Evolutionary conservation across 2,888 invertebrate genomes (phyloP).

Genomic region (Volucella bombylans): DNA sequence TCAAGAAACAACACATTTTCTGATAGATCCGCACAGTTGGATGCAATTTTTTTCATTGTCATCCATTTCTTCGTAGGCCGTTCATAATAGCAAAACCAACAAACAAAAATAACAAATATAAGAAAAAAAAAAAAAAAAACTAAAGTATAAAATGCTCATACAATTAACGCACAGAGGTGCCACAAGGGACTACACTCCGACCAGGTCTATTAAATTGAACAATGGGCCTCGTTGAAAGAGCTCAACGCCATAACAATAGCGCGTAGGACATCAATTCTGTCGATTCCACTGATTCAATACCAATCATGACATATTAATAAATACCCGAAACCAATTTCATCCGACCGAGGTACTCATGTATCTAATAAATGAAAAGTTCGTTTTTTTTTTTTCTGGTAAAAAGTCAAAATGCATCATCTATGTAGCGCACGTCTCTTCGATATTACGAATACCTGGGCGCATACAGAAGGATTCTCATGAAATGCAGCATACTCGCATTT

Average conservation of each 20-base stretch:
- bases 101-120: constrained; percentile 55
- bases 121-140: too few relatives aligned
- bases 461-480: constrained; percentile 48
- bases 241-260: constrained; percentile 71
- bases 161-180: constrained; percentile 70
- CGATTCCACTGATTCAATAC: constrained; percentile 62
- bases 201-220: constrained; percentile 49
- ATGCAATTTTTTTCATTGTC: constrained; percentile 34
- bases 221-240: constrained; percentile 63
- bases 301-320: constrained; percentile 73
- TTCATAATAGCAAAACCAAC: constrained; percentile 72
- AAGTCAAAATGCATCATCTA: constrained; percentile 4
- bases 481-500: constrained; percentile 22
- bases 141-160: constrained; percentile 43
- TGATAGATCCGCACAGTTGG: constrained; percentile 67
- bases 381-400: not conserved
- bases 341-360: constrained; percentile 4
- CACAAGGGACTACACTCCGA: constrained; percentile 65
- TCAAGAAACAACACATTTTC: constrained; percentile 69
- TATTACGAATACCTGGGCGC: constrained; percentile 16
- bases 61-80: constrained; percentile 36
- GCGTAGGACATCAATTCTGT: constrained; percentile 59
- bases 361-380: not conserved
- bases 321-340: constrained; percentile 31
- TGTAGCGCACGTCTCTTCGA: constrained; percentile 35